These are phyloP conservation scores for Leptonema lineaticorne DNA, from an alignment of 1,140 invertebrate genomes.

Conservation along the genomic window DNA sequence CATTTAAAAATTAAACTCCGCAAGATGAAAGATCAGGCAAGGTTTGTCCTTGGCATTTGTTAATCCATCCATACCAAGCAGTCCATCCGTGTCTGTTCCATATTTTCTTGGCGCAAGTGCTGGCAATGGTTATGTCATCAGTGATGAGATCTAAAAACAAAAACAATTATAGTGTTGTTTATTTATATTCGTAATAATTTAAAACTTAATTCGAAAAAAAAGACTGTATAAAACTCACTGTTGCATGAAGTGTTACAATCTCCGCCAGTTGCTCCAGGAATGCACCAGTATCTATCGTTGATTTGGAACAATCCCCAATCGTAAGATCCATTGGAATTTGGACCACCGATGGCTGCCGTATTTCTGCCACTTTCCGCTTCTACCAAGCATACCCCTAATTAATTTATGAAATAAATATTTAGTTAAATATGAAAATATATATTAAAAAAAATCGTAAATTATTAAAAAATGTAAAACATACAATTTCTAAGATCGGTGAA, in stretches of 20 bases:
- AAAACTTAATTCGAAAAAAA: neutral
- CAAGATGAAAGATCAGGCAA: constrained; percentile 16
- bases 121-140: constrained; percentile 20
- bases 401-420: constrained; percentile 1
- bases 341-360: constrained; percentile 49
- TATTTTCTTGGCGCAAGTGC: constrained; percentile 41
- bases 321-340: constrained; percentile 55
- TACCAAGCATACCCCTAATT: constrained; percentile 59
- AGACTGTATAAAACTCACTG: constrained; percentile 39
- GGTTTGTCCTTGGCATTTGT: constrained; percentile 44
- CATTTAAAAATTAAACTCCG: neutral
- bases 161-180: neutral
- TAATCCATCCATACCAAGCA: constrained; percentile 45
- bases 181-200: neutral
- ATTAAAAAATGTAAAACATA: constrained; percentile 18
- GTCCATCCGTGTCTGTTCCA: constrained; percentile 38
- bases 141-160: constrained; percentile 10
- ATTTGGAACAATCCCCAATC: constrained; percentile 63
- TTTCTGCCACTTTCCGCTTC: constrained; percentile 56
- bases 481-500: constrained; percentile 32
- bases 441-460: neutral
- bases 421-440: neutral
- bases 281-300: constrained; percentile 60
- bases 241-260: constrained; percentile 45
- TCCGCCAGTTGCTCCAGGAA: constrained; percentile 43